Conservation (phyloP, 2,113 vertebrate genomes). For the Calonectris borealis region DNA sequence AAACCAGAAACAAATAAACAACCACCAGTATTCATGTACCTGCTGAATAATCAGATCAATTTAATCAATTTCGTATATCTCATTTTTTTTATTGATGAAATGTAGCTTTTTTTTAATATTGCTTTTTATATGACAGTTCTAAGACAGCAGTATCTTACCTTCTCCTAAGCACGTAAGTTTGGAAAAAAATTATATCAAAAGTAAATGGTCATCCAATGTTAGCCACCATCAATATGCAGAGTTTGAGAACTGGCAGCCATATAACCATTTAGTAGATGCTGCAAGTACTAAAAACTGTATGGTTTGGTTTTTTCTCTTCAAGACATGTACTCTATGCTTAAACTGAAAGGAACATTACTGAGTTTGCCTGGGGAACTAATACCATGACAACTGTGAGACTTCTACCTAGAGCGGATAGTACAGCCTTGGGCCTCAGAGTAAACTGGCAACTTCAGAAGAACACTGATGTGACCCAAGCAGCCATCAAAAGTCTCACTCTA, state of each 20-base stretch:
- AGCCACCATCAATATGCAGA: neutral
- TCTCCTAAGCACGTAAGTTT: neutral
- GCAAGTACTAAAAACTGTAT: neutral
- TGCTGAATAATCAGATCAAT: neutral
- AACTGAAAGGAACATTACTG: neutral
- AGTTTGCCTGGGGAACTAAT: neutral
- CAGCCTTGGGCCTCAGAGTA: too few relatives aligned
- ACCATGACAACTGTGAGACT: neutral
- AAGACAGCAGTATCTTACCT: neutral
- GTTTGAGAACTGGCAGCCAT: neutral
- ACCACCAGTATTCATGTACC: rapidly evolving
- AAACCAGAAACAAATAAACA: neutral
- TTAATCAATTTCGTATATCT: neutral
- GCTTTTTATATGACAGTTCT: neutral
- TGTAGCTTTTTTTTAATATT: neutral
- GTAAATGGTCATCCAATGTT: neutral
- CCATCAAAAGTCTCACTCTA: neutral
- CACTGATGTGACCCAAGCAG: neutral
- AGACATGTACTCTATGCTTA: neutral
- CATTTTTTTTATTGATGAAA: neutral
- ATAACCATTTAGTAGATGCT: neutral
- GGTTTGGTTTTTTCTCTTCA: neutral
- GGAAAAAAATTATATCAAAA: neutral
- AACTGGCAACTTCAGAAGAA: neutral
- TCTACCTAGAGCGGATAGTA: neutral